Percentiles rank a stretch among this genome's conserved stretches.
phyloP scores from a whole-genome alignment of 2,797 vertebrate species.

The Rhodeus uyekii region DNA sequence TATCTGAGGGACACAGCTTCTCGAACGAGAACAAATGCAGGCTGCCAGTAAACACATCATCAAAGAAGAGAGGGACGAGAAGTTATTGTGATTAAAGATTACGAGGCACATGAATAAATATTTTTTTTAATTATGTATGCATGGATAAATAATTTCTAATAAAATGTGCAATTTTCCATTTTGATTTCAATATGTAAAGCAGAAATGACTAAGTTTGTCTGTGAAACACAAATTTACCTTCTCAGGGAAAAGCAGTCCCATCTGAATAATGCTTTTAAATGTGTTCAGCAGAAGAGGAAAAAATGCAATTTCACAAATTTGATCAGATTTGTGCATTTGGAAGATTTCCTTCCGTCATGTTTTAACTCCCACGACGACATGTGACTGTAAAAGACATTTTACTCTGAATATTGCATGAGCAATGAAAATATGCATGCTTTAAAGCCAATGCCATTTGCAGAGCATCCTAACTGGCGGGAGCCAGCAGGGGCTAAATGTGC shows the following conservation, averaged over 20 bases:
- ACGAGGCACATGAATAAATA: not conserved
- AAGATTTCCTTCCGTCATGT: slow-evolving; percentile 2
- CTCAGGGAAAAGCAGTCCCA: not conserved
- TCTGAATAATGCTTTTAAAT: slow-evolving; percentile 25
- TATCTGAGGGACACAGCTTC: not conserved
- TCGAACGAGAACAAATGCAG: no score
- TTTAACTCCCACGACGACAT: not conserved
- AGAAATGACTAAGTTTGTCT: not conserved
- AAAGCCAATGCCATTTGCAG: not conserved
- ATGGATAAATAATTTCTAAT: not conserved
- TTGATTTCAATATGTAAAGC: not conserved
- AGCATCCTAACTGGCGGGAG: not conserved
- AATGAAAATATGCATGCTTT: slow-evolving; percentile 42
- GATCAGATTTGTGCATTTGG: slow-evolving; percentile 25
- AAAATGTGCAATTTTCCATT: not conserved
- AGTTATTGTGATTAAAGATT: not conserved
- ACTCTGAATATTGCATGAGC: slow-evolving; percentile 42
- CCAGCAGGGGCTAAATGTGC: not conserved
- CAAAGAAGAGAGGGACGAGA: no score
- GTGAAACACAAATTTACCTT: not conserved
- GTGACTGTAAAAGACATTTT: not conserved
- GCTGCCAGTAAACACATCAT: no score
- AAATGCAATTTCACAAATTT: slow-evolving; percentile 10
- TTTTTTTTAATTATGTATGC: no score
- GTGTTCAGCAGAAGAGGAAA: not conserved